phyloP scores from a whole-genome alignment of 2,888 invertebrate species.

The Ectropis crepuscularia region DNA sequence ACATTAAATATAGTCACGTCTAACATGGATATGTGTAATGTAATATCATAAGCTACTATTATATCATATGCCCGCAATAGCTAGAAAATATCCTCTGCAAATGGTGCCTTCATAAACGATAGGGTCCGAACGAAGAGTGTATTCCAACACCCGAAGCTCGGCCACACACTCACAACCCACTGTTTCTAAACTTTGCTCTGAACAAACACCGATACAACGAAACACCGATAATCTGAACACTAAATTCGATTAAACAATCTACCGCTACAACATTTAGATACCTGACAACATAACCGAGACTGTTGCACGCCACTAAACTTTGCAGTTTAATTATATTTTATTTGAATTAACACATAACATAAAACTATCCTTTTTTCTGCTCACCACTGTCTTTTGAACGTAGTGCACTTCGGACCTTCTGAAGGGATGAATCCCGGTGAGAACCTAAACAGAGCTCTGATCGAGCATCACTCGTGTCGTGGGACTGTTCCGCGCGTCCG shows the following conservation, averaged over 20 bases:
- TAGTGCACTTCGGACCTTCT: slow-evolving; percentile 38
- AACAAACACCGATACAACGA: slow-evolving; percentile 43
- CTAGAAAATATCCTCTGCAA: slow-evolving; percentile 41
- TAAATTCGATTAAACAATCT: slow-evolving; percentile 35
- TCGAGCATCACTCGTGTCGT: slow-evolving; percentile 21
- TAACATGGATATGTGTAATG: slow-evolving; percentile 73
- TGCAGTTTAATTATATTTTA: slow-evolving; percentile 32
- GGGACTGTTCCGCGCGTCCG: slow-evolving; percentile 16
- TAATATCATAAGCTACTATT: slow-evolving; percentile 64
- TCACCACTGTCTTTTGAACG: slow-evolving; percentile 41
- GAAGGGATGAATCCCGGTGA: slow-evolving; percentile 34
- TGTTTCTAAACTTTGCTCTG: slow-evolving; percentile 42
- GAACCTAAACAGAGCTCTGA: slow-evolving; percentile 35
- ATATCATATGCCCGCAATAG: slow-evolving; percentile 44
- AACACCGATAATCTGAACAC: slow-evolving; percentile 41
- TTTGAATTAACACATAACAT: slow-evolving; percentile 36
- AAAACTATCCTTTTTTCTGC: slow-evolving; percentile 38
- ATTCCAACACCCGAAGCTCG: slow-evolving; percentile 9
- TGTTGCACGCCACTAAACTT: slow-evolving; percentile 40
- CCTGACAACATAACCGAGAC: slow-evolving; percentile 40
- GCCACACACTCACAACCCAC: slow-evolving; percentile 48
- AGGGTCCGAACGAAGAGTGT: slow-evolving; percentile 5
- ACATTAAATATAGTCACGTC: slow-evolving; percentile 65
- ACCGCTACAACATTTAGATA: slow-evolving; percentile 39
- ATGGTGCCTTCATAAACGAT: slow-evolving; percentile 40